phyloP scores from a whole-genome alignment of 2,888 invertebrate species.

The Helleia helle region DNA sequence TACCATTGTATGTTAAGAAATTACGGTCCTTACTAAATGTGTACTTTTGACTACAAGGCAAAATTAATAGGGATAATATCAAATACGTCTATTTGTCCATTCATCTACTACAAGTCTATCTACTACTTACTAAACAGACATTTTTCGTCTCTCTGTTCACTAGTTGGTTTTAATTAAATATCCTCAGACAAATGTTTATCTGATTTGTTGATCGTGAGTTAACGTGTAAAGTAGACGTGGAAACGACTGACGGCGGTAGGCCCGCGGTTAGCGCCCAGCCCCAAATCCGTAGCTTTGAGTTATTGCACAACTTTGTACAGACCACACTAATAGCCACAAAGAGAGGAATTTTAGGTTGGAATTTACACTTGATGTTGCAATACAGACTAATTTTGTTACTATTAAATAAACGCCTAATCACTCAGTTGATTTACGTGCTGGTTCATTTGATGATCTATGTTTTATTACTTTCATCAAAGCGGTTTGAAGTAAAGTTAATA shows the following conservation, averaged over 20 bases:
- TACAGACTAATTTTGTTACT: conserved; percentile 2
- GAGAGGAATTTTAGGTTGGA: conserved; percentile 10
- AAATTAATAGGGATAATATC: no score
- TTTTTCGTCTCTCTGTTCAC: background rate
- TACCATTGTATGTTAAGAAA: no score
- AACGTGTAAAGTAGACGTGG: conserved; percentile 13
- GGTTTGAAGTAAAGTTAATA: no score
- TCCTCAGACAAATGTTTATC: background rate
- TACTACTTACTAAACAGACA: no score
- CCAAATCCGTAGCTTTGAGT: conserved; percentile 12
- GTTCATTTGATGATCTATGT: no score
- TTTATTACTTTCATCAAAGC: no score
- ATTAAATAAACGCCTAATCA: background rate
- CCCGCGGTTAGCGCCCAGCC: conserved; percentile 14
- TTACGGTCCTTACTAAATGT: no score
- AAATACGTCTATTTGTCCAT: no score
- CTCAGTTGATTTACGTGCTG: no score
- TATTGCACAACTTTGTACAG: conserved; percentile 13
- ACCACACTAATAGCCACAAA: conserved; percentile 10
- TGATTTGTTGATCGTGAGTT: conserved; percentile 5
- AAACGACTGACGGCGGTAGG: conserved; percentile 14
- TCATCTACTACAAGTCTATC: no score
- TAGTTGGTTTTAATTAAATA: background rate
- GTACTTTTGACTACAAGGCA: no score
- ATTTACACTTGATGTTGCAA: conserved; percentile 7